Conservation (phyloP, 2,113 vertebrate genomes). For the Crotalus helleri region DNA sequence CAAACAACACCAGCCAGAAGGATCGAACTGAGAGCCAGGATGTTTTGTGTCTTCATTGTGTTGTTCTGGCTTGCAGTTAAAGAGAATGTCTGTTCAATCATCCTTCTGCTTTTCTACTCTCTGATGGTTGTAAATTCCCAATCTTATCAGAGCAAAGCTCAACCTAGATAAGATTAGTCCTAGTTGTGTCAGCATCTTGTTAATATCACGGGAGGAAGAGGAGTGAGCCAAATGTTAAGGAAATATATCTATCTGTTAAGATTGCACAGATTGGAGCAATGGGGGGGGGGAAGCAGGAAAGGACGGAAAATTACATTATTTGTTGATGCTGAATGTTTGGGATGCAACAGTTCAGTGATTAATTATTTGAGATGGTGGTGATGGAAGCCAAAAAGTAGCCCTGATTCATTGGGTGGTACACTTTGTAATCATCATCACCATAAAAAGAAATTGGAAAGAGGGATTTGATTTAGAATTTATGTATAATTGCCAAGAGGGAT, state of each 20-base stretch:
- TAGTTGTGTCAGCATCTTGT: background rate
- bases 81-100: rapidly evolving
- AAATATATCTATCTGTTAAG: background rate
- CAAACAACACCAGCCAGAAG: slow-evolving; percentile 17
- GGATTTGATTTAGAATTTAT: background rate
- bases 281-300: background rate
- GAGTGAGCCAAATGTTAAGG: background rate
- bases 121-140: background rate
- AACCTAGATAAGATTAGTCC: slow-evolving; percentile 28
- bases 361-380: too few species aligned
- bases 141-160: slow-evolving; percentile 45
- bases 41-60: background rate
- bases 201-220: background rate
- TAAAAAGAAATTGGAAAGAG: background rate
- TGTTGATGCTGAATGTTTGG: background rate
- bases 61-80: background rate
- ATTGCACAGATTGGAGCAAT: background rate
- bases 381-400: background rate
- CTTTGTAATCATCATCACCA: background rate
- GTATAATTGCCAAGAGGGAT: background rate
- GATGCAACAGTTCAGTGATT: background rate
- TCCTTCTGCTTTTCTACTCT: background rate
- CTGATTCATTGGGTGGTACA: background rate
- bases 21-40: slow-evolving; percentile 12
- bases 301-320: background rate